Evolutionary conservation across 1,140 invertebrate genomes (phyloP), one percentile per base, ranked within the genome.

Genomic region (Samia ricini): DNA sequence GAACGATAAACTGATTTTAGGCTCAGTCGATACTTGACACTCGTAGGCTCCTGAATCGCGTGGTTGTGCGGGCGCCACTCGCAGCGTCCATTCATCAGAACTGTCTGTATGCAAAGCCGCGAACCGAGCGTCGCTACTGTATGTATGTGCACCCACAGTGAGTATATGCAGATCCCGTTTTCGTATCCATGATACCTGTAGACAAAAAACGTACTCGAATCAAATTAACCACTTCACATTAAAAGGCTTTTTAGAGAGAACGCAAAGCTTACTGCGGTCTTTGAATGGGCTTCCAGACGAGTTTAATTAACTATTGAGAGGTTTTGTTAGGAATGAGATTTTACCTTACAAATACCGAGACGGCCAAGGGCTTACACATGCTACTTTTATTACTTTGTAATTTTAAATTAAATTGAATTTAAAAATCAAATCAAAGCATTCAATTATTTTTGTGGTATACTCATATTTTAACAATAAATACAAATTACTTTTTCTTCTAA

Each of bases 21-120:
- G 96, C 80, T 97, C 95, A 0, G 95, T 96, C 67, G 95, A 96
- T 8, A 97, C 95, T 91, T 97, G 96, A 81, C 96, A 97, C 80
- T 97, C 96, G 79, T 96, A 97, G 2, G 93, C 93, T 21, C 93
- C 93, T 1, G 92, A 92, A 84, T 97, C 96, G 7, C 95, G 87
- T 0, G 94, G 93, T 80, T 96, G 95, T 0, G 95, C 94, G 12
- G 95, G 96, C 29, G 94, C 94, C 51, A 97, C 94, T 70, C 96
- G 94, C 60, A 97, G 79, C 19, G 96, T 96, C 96, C 96, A 97
- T 81, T 97, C 95, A 77, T 97, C 95, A n/a, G 95, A 95, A 6
- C 94, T 95, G 74, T 97, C 95, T 18, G 95, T 94, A 79, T 97
- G 96, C 12, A 97, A 86, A 6, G 95, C 95, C 59, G 94, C 94